A percentile compares a stretch with the other conserved stretches of the same genome.
phyloP scores from a whole-genome alignment of 2,888 invertebrate genomes.

The Drosophila birchii region DNA sequence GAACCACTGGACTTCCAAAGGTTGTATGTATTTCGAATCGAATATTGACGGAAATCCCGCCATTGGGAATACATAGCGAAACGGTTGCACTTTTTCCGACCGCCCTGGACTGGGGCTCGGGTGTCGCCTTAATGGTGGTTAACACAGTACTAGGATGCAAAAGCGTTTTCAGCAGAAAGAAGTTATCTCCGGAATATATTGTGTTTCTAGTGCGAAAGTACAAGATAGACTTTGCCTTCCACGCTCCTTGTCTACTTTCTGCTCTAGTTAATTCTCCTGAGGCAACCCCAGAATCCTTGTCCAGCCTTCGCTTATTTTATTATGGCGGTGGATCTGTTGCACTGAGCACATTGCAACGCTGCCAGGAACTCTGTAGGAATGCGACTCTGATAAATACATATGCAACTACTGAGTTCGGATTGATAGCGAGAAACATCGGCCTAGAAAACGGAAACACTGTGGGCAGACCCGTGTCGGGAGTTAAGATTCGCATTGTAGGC shows the following conservation, averaged over 20 bases:
- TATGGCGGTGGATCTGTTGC: not conserved
- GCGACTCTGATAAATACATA: not conserved
- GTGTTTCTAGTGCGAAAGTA: not conserved
- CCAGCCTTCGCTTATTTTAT: not conserved
- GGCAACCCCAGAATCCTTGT: not conserved
- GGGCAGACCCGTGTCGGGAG: not conserved
- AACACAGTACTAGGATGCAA: not conserved
- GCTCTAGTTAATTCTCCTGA: not conserved
- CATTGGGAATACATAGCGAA: not conserved
- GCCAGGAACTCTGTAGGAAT: not conserved
- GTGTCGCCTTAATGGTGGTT: accelerated
- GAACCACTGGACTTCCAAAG: slow-evolving; percentile 1
- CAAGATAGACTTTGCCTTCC: not conserved
- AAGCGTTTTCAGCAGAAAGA: not conserved
- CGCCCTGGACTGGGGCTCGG: not conserved
- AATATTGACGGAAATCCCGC: accelerated
- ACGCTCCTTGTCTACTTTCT: not conserved
- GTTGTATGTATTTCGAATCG: not conserved
- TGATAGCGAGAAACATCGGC: not conserved
- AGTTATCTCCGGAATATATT: not conserved
- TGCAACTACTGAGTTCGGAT: not conserved
- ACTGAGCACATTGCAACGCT: not conserved
- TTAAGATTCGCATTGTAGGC: not conserved
- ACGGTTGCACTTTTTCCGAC: not conserved
- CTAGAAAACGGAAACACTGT: not conserved